These are phyloP conservation scores for Arenicola marina DNA, from an alignment of 2,888 invertebrate genomes.

Conservation along the genomic window DNA sequence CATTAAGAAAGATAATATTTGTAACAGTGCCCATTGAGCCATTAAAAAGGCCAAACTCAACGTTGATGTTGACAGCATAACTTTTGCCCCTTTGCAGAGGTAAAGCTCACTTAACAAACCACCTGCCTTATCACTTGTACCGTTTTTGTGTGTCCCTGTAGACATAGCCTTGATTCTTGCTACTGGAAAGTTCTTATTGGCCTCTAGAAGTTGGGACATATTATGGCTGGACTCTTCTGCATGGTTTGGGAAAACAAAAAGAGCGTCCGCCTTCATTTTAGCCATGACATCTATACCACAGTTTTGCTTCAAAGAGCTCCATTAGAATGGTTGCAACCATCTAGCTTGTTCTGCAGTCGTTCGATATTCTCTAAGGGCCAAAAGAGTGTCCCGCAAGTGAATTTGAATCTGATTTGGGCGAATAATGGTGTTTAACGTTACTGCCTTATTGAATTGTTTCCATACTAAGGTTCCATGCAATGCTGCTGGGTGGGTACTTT, in stretches of 20 bases:
- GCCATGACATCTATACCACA: constrained; percentile 15
- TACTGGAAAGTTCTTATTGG: background rate
- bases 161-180: constrained; percentile 5
- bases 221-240: constrained; percentile 4
- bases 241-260: constrained; percentile 6
- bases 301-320: constrained; percentile 8
- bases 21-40: no score
- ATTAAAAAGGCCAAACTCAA: constrained; percentile 20
- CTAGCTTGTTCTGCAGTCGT: constrained; percentile 14
- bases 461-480: constrained; percentile 29
- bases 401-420: constrained; percentile 9
- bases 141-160: constrained; percentile 15
- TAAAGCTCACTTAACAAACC: constrained; percentile 12
- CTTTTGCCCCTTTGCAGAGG: constrained; percentile 26
- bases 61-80: constrained; percentile 23
- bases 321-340: constrained; percentile 29
- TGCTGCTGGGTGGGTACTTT: no score
- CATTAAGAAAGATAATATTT: constrained; percentile 27
- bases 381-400: constrained; percentile 7
- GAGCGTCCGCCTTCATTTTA: background rate
- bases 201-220: background rate
- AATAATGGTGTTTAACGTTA: constrained; percentile 20
- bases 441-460: constrained; percentile 24
- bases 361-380: constrained; percentile 8
- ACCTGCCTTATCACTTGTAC: constrained; percentile 5